phyloP scores from a whole-genome alignment of 2,113 vertebrate genomes.

The Apus apus region DNA sequence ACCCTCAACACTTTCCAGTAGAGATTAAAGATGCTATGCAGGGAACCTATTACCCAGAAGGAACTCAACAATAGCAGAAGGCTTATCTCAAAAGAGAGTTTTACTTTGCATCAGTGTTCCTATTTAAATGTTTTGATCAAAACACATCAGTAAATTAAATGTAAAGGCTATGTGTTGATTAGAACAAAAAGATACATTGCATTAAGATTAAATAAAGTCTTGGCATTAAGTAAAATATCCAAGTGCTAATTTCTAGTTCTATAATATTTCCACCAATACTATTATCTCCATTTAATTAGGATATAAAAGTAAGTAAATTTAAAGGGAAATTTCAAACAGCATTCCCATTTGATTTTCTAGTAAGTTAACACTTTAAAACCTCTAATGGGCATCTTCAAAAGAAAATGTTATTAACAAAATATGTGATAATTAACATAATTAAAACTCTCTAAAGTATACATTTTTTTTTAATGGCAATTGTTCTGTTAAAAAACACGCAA shows the following conservation, averaged over 20 bases:
- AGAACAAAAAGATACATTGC: slow-evolving; percentile 21
- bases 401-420: slow-evolving; percentile 76
- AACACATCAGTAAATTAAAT: slow-evolving; percentile 28
- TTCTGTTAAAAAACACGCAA: slow-evolving; percentile 49
- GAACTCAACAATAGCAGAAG: neutral
- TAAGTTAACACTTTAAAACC: slow-evolving; percentile 75
- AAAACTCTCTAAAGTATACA: slow-evolving; percentile 55
- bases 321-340: slow-evolving; percentile 71
- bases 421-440: slow-evolving; percentile 73
- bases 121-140: slow-evolving; percentile 20
- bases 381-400: slow-evolving; percentile 73
- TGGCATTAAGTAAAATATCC: slow-evolving; percentile 51
- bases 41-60: neutral
- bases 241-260: slow-evolving; percentile 49
- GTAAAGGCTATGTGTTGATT: neutral
- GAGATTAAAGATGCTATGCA: neutral
- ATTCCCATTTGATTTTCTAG: slow-evolving; percentile 66
- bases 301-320: slow-evolving; percentile 76
- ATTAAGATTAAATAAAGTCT: slow-evolving; percentile 44
- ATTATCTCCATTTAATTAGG: slow-evolving; percentile 65
- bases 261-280: slow-evolving; percentile 69
- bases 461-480: slow-evolving; percentile 45
- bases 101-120: neutral
- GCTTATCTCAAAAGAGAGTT: neutral
- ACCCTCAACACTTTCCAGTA: neutral